Conservation (phyloP, 2,888 invertebrate genomes). For the Pseudococcus viburni region DNA sequence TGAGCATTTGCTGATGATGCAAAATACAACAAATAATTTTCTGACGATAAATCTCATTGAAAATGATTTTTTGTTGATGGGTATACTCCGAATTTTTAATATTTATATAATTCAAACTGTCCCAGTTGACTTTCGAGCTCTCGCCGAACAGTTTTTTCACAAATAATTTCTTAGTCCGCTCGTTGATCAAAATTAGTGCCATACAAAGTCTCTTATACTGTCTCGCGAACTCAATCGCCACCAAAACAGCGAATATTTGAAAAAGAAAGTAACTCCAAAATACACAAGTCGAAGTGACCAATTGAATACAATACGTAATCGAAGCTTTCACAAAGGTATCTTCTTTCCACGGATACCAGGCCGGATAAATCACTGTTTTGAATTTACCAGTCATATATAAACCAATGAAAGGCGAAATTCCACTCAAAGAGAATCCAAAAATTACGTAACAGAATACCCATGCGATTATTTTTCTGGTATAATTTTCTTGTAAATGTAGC, state of each 20-base stretch:
- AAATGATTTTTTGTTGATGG: neutral
- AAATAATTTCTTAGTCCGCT: neutral
- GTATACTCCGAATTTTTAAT: neutral
- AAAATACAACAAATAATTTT: constrained; percentile 1
- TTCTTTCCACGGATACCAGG: constrained; percentile 49
- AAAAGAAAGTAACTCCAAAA: constrained; percentile 56
- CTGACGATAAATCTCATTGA: constrained; percentile 22
- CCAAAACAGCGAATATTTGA: constrained; percentile 2
- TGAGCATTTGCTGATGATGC: constrained; percentile 52
- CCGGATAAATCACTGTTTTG: constrained; percentile 38
- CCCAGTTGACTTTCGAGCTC: neutral
- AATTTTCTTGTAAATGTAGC: neutral
- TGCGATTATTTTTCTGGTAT: neutral
- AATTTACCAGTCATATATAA: constrained; percentile 36
- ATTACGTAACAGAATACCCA: constrained; percentile 30
- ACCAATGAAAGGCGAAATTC: constrained; percentile 46
- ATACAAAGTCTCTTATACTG: constrained; percentile 31
- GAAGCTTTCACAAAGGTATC: neutral
- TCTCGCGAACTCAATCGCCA: constrained; percentile 28
- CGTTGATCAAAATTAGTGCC: neutral
- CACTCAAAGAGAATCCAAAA: constrained; percentile 57
- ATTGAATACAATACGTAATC: constrained; percentile 14
- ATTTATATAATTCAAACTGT: constrained; percentile 16
- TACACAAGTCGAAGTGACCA: constrained; percentile 35
- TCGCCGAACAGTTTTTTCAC: neutral